Conservation (phyloP, 2,888 invertebrate species). For the Caradrina kadenii region DNA sequence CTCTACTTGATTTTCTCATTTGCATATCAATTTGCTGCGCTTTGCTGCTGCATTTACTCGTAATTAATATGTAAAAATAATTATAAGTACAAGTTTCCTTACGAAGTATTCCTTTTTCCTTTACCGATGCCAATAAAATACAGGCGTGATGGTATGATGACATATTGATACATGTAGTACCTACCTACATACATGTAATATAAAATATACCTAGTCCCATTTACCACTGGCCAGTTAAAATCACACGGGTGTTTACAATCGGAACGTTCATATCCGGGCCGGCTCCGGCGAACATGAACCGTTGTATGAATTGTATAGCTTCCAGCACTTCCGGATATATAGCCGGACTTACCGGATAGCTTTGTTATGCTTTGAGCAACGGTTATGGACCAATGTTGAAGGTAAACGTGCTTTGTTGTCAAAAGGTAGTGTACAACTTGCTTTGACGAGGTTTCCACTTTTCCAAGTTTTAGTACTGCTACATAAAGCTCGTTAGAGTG, state of each 20-base stretch:
- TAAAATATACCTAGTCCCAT: not conserved
- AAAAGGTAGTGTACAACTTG: not conserved
- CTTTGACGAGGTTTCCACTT: not conserved
- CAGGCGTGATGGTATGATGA: too few relatives aligned
- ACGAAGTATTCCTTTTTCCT: too few relatives aligned
- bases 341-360: conserved; percentile 18
- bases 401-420: not conserved
- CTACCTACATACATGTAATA: not conserved
- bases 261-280: conserved; percentile 39
- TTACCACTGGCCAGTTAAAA: conserved; percentile 3
- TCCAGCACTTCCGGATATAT: conserved; percentile 32
- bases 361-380: conserved; percentile 20
- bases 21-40: too few relatives aligned
- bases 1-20: too few relatives aligned
- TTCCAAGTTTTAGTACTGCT: too few relatives aligned
- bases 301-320: conserved; percentile 17
- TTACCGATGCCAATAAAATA: too few relatives aligned
- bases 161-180: not conserved
- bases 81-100: too few relatives aligned
- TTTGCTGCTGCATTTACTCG: too few relatives aligned
- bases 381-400: not conserved
- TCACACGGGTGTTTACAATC: conserved; percentile 39
- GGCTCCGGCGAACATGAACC: conserved; percentile 25
- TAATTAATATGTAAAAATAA: too few relatives aligned
- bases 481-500: not conserved